Evolutionary conservation across 2,888 invertebrate species (phyloP), one percentile per base, ranked within the genome.

Genomic region (Beris chalybata): DNA sequence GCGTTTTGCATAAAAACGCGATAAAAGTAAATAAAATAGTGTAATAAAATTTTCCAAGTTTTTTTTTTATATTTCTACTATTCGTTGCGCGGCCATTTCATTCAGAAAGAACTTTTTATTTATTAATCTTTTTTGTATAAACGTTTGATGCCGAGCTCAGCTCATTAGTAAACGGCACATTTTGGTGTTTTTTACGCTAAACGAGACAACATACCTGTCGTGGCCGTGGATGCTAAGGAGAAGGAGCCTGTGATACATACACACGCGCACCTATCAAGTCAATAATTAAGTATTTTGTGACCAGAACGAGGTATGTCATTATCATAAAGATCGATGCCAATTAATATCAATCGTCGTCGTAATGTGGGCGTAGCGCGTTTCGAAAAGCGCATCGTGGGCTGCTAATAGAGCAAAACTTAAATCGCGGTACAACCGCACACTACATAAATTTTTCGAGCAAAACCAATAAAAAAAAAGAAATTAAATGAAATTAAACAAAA

Each of bases 251-350:
- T 5, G 11, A 44, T 44, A 59, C 45, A 48, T 4, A 29, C 9
- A n/a, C 7, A 48, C 58, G 13, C 12, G 48, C 6, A 30, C 30
- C 30, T 47, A 31, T 58, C 11, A 31, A 13, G 6, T n/a, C 31
- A 48, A 52, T 61, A 61, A 61, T 61, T 61, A 61, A 61, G 52
- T 61, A 61, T 61, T 61, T 61, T 61, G 50, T 61, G 61, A 61
- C 61, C 56, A 65, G 65, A 65, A 65, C 65, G 55, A 56, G 65
- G 65, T 54, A 65, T 56, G 56, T 63, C 63, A 68, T 68, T 65
- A 68, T 58, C 68, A 68, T 68, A 68, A 68, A 68, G 66, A 64
- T 65, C 57, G 66, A 63, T 66, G 66, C 63, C 66, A 68, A 68
- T 68, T 68, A 68, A 68, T 68, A 68, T 68, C 61, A 56, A 56